Evolutionary conservation across 2,113 vertebrate species (phyloP).

Genomic region (Pterocles gutturalis): DNA sequence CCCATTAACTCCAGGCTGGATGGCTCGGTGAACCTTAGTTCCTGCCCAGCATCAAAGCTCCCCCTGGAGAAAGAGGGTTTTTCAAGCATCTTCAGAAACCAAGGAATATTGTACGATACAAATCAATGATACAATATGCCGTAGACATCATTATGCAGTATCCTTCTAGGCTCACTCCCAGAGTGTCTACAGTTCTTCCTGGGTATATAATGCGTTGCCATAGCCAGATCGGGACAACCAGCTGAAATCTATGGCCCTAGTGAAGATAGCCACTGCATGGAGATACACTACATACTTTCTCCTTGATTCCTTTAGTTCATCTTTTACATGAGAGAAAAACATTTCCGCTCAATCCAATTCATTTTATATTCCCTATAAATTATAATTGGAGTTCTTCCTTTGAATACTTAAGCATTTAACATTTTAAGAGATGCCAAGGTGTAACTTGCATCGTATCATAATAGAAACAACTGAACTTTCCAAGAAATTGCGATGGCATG

Average conservation of each 20-base stretch:
- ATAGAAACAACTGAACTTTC: not conserved
- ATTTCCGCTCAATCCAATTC: not conserved
- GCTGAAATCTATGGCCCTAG: not conserved
- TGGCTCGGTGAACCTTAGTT: not conserved
- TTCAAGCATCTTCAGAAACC: not conserved
- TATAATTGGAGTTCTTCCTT: not conserved
- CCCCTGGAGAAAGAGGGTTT: not conserved
- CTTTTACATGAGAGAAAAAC: not conserved
- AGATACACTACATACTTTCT: not conserved
- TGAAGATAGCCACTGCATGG: not conserved
- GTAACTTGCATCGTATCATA: not conserved
- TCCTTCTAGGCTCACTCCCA: not conserved
- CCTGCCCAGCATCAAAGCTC: not conserved
- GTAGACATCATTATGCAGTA: not conserved
- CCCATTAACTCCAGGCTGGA: not conserved
- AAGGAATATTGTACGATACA: not conserved
- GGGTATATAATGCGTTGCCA: not conserved
- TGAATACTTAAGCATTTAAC: not conserved
- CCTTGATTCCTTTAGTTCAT: not conserved
- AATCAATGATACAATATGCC: not conserved
- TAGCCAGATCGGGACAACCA: not conserved
- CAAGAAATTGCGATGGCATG: not conserved
- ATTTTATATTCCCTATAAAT: not conserved
- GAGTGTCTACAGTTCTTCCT: not conserved
- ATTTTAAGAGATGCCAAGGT: not conserved